phyloP scores from a whole-genome alignment of 2,888 invertebrate genomes.

The Aelia acuminata region DNA sequence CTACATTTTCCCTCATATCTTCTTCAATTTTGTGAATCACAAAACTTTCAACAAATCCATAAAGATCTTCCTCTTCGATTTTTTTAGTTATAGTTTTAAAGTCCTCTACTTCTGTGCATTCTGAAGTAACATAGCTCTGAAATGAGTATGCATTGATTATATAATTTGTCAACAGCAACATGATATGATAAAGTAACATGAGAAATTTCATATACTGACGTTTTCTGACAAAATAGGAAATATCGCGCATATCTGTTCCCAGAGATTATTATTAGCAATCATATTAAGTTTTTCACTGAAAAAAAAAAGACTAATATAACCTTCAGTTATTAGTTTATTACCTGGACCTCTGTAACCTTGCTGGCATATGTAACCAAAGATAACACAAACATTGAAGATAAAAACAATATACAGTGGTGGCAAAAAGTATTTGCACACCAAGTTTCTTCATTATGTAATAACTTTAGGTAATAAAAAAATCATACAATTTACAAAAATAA shows the following conservation, averaged over 20 bases:
- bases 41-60: slow-evolving; percentile 69
- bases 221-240: slow-evolving; percentile 46
- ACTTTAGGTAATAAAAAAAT: too few species aligned
- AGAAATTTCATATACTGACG: neutral
- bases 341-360: neutral
- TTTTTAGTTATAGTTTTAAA: slow-evolving; percentile 43
- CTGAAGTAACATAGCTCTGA: slow-evolving; percentile 7
- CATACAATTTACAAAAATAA: too few species aligned
- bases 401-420: too few species aligned
- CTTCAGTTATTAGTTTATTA: neutral
- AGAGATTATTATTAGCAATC: slow-evolving; percentile 7
- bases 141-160: neutral
- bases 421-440: too few species aligned
- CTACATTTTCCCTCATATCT: slow-evolving; percentile 75
- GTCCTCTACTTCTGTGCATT: slow-evolving; percentile 31
- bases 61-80: slow-evolving; percentile 68
- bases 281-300: slow-evolving; percentile 33
- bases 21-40: slow-evolving; percentile 74
- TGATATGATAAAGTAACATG: neutral
- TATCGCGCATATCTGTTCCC: slow-evolving; percentile 46
- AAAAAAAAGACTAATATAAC: too few species aligned
- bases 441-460: too few species aligned
- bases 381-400: too few species aligned
- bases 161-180: neutral
- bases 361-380: too few species aligned